Evolutionary conservation across 2,113 vertebrate species (phyloP), one percentile per base, ranked within the genome.

Genomic region (Gambusia holbrooki): DNA sequence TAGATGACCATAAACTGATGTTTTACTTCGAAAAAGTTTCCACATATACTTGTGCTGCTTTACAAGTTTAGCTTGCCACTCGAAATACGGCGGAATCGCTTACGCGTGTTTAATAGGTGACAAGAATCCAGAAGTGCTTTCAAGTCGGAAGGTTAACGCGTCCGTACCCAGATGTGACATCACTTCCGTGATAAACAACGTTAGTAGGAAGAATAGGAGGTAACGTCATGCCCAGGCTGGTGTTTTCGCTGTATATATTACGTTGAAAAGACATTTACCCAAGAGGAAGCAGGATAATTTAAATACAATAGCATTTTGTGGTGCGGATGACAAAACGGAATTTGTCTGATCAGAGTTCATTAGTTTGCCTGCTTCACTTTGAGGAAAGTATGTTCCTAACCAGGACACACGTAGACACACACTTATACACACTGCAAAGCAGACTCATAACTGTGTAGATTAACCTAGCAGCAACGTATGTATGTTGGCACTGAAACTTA

Each of bases 171-270:
- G 0, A 3, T 10, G 51, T 73, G 74, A 91, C 88, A 32, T 82
- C 86, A 88, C 80, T 85, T 93, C 92, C 92, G 87, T 67, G 77
- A 83, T 88, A 90, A 91, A 92, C 87, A 92, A 35, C 61, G 51
- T 32, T 17, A 40, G 27, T 17, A 19, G 62, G 35, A 62, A 58
- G 28, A 32, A 27, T 68, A 15, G 27, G 58, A 35, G 64, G 35
- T 30, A 85, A 76, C 54, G 69, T 71, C 32, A 61, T 70, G 69
- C 10, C n/a, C 33, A 62, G 6, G 12, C 19, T 51, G 5, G 1
- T 42, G 25, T 72, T 77, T 14, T 19, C 17, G 35, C 19, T 63
- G 37, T 15, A 30, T 64, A 42, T 60, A n/a, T 17, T 60, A 28
- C 35, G 4, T 14, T 27, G 14, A 13, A 11, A 1, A 35, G 76